These are phyloP conservation scores for Drosophila punjabiensis DNA, from an alignment of 1,140 invertebrate species.

Conservation along the genomic window DNA sequence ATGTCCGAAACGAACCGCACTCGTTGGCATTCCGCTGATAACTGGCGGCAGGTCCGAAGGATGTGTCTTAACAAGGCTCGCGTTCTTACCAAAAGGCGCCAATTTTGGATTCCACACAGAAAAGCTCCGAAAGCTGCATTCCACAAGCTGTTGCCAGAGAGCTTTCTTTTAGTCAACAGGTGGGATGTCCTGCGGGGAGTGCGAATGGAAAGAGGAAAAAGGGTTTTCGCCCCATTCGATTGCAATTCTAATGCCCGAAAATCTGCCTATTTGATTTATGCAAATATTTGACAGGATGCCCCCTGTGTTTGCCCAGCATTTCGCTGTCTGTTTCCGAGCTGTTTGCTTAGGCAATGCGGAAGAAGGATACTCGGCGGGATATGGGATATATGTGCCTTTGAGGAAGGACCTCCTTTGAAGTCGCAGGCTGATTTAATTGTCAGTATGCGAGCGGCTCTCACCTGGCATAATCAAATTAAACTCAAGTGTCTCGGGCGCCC, in stretches of 20 bases:
- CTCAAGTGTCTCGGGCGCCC: slow-evolving; percentile 47
- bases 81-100: slow-evolving; percentile 76
- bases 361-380: slow-evolving; percentile 25
- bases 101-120: slow-evolving; percentile 59
- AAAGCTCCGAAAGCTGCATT: slow-evolving; percentile 71
- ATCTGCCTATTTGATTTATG: slow-evolving; percentile 77
- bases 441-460: slow-evolving; percentile 1
- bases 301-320: slow-evolving; percentile 56
- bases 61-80: slow-evolving; percentile 67
- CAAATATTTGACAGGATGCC: slow-evolving; percentile 59
- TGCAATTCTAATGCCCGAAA: slow-evolving; percentile 64
- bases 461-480: slow-evolving; percentile 73
- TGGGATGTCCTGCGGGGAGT: slow-evolving; percentile 8
- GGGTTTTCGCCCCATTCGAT: slow-evolving; percentile 26
- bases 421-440: slow-evolving; percentile 44
- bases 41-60: slow-evolving; percentile 52
- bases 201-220: neutral
- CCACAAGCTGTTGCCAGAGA: slow-evolving; percentile 41
- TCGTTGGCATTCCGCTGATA: slow-evolving; percentile 64
- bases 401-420: slow-evolving; percentile 52
- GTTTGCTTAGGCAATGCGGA: slow-evolving; percentile 62
- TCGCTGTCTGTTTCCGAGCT: slow-evolving; percentile 38
- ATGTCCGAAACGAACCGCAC: slow-evolving; percentile 53
- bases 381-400: neutral
- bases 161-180: slow-evolving; percentile 43